These are phyloP conservation scores for Idris sp. DNA, from an alignment of 1,140 invertebrate species.

Conservation along the genomic window DNA sequence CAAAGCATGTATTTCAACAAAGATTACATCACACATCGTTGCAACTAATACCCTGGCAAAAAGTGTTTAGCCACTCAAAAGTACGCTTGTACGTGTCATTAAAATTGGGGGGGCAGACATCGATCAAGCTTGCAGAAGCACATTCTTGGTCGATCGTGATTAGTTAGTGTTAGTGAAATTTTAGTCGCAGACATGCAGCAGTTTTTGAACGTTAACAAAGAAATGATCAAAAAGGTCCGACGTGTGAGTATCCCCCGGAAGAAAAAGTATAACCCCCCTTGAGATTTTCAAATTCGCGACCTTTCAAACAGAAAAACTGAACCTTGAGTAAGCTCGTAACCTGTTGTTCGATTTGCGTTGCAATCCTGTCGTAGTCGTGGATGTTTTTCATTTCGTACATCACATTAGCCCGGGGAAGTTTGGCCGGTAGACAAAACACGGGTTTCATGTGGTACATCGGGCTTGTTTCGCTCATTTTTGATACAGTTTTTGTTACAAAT, in stretches of 20 bases:
- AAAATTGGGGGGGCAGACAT: constrained; percentile 71
- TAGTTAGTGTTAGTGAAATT: constrained; percentile 72
- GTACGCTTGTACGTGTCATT: constrained; percentile 4
- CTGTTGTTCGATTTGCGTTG: constrained; percentile 82
- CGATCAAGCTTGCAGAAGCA: constrained; percentile 73
- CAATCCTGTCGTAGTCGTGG: constrained; percentile 74
- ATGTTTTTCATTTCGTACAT: constrained; percentile 84
- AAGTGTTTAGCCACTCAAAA: constrained; percentile 6
- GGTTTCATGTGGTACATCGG: constrained; percentile 80
- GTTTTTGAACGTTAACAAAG: constrained; percentile 44
- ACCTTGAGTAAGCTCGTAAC: constrained; percentile 86
- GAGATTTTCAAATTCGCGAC: too few species aligned
- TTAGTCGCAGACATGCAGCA: constrained; percentile 71
- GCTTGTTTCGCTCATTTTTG: constrained; percentile 65
- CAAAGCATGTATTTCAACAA: too few species aligned
- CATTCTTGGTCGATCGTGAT: constrained; percentile 72
- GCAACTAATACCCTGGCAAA: not conserved
- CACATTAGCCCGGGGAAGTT: constrained; percentile 77
- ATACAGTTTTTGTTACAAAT: not conserved
- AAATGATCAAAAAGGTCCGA: constrained; percentile 36
- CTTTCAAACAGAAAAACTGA: constrained; percentile 70
- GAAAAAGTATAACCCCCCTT: too few species aligned
- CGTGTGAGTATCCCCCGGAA: constrained; percentile 43
- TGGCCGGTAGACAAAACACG: constrained; percentile 76
- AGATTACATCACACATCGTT: constrained; percentile 47